Evolutionary conservation across 1,140 invertebrate species (phyloP), one percentile per base, ranked within the genome.

Genomic region (Capitella teleta): DNA sequence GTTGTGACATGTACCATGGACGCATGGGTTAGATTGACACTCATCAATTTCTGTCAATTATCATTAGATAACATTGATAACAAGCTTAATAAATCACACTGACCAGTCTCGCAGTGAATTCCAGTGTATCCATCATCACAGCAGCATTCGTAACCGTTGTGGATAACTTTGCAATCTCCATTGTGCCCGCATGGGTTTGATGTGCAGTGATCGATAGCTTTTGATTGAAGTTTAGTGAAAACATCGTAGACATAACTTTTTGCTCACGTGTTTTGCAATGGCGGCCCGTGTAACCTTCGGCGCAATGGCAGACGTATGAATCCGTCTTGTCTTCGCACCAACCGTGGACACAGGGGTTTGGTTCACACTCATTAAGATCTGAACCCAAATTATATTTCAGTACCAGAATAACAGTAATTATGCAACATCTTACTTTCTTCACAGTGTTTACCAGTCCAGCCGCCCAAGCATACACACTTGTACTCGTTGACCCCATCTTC

Each of bases 391-490:
- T 21, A 41, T 14, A 14, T 41, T 6, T n/a, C n/a, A n/a, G n/a
- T n/a, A n/a, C n/a, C n/a, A n/a, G n/a, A n/a, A n/a, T n/a, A n/a
- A n/a, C n/a, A n/a, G n/a, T n/a, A n/a, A n/a, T n/a, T n/a, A n/a
- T n/a, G n/a, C n/a, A n/a, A n/a, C n/a, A n/a, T n/a, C n/a, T n/a
- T n/a, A n/a, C n/a, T n/a, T n/a, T n/a, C n/a, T n/a, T 96, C 89
- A 72, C 95, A 99, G 50, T 80, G 75, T 18, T 80, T 72, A 26
- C 93, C 94, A 18, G 48, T 49, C 10, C 42, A 52, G 25, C 55
- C 55, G 16, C 47, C 25, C 32, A 28, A 12, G n/a, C 54, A 56
- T n/a, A 8, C 12, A 30, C 51, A 56, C 6, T 30, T 8, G 25
- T 50, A 55, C 32, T 41, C 25, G 47, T 49, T 53, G 28, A 53